phyloP scores from a whole-genome alignment of 2,113 vertebrate genomes.

The Gnathonemus longibarbis region DNA sequence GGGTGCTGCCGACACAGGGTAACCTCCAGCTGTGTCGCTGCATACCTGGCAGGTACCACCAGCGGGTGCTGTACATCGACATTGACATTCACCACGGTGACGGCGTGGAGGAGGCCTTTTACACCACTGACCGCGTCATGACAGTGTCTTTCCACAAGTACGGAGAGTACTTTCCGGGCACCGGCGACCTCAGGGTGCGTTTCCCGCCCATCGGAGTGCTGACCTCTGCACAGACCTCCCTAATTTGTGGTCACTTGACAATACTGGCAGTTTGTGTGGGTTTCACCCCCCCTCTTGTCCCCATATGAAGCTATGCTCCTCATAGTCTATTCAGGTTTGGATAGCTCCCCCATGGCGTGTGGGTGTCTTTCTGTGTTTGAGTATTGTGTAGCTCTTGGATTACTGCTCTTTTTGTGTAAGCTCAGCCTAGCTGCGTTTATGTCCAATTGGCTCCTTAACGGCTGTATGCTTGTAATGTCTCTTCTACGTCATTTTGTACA shows the following conservation, averaged over 20 bases:
- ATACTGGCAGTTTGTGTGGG: neutral
- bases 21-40: neutral
- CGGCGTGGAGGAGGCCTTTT: slow-evolving; percentile 95
- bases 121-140: slow-evolving; percentile 98
- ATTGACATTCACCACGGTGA: slow-evolving; percentile 98
- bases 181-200: slow-evolving; percentile 89
- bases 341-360: neutral
- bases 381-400: neutral
- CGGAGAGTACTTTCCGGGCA: slow-evolving; percentile 96
- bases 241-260: neutral
- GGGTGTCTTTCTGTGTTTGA: neutral
- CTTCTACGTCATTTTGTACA: neutral
- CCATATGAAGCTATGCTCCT: too few relatives aligned
- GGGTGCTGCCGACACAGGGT: neutral
- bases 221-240: neutral
- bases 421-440: neutral
- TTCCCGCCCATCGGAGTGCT: neutral
- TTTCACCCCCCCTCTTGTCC: too few relatives aligned
- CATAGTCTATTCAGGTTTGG: too few relatives aligned
- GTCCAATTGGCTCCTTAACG: neutral
- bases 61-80: slow-evolving; percentile 95
- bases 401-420: neutral
- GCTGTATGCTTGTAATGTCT: neutral
- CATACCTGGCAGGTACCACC: slow-evolving; percentile 78
- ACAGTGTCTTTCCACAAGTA: slow-evolving; percentile 98